These are phyloP conservation scores for Trichonephila clavata DNA, from an alignment of 1,140 invertebrate genomes.

Conservation along the genomic window DNA sequence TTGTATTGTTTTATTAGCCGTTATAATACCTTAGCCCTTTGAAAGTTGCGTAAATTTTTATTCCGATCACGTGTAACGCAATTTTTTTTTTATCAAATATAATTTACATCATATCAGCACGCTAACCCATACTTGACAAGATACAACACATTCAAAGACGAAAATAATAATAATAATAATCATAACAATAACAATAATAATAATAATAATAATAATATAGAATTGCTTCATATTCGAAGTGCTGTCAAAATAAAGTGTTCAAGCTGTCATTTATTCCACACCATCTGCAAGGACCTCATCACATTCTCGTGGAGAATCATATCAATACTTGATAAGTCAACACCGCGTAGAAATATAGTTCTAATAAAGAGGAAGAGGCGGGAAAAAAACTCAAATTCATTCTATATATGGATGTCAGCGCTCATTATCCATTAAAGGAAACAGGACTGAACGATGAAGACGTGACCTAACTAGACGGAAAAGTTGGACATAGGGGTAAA, in stretches of 20 bases:
- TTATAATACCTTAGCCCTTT: no score
- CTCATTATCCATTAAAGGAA: constrained; percentile 63
- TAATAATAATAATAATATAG: not conserved
- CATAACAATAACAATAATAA: no score
- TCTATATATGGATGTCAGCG: constrained; percentile 23
- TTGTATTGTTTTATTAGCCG: no score
- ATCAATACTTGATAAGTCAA: constrained; percentile 38
- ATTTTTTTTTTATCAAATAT: not conserved
- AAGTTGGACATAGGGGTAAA: not conserved
- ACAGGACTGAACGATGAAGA: constrained; percentile 30
- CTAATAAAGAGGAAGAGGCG: not conserved
- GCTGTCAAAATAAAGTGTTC: constrained; percentile 17
- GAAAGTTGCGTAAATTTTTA: no score
- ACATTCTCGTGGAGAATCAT: not conserved
- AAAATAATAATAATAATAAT: not conserved
- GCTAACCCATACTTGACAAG: not conserved
- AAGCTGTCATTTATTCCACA: not conserved
- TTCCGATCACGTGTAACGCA: not conserved
- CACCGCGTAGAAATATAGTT: constrained; percentile 17
- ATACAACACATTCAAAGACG: not conserved
- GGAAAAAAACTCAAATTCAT: not conserved
- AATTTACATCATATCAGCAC: not conserved
- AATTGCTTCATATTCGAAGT: not conserved
- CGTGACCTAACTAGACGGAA: constrained; percentile 27
- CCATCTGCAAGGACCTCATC: not conserved